phyloP scores from a whole-genome alignment of 2,888 invertebrate genomes.

The Harmothoe impar region DNA sequence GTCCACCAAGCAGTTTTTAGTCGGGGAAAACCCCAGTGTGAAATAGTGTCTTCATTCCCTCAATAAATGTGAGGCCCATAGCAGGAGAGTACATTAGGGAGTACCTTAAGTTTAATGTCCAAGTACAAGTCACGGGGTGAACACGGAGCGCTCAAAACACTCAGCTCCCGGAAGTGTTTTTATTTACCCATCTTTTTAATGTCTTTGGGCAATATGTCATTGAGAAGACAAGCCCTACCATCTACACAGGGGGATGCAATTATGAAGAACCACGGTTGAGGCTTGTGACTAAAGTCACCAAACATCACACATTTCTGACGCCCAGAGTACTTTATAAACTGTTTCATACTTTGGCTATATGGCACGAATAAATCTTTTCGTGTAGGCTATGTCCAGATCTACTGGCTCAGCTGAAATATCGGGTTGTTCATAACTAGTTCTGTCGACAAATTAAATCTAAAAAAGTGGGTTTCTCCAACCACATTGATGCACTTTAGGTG shows the following conservation, averaged over 20 bases:
- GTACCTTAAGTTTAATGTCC: background rate
- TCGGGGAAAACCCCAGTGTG: background rate
- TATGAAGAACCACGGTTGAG: background rate
- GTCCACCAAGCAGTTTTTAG: background rate
- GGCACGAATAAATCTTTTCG: too few relatives aligned
- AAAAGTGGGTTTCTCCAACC: too few relatives aligned
- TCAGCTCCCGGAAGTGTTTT: background rate
- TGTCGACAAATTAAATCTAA: too few relatives aligned
- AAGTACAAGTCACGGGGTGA: constrained; percentile 18
- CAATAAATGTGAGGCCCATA: background rate
- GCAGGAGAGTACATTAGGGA: background rate
- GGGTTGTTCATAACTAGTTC: too few relatives aligned
- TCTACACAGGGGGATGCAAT: background rate
- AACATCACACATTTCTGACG: background rate
- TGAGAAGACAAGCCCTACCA: background rate
- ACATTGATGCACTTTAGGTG: too few relatives aligned
- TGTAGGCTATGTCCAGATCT: too few relatives aligned
- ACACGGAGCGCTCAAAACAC: background rate
- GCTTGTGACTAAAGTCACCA: background rate
- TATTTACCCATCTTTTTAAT: background rate
- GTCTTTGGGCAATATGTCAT: background rate
- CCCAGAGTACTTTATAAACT: too few relatives aligned
- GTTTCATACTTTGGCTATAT: too few relatives aligned
- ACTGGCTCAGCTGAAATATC: too few relatives aligned
- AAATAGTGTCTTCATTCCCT: background rate